Conservation (phyloP, 2,113 vertebrate genomes). For the Anseranas semipalmata region DNA sequence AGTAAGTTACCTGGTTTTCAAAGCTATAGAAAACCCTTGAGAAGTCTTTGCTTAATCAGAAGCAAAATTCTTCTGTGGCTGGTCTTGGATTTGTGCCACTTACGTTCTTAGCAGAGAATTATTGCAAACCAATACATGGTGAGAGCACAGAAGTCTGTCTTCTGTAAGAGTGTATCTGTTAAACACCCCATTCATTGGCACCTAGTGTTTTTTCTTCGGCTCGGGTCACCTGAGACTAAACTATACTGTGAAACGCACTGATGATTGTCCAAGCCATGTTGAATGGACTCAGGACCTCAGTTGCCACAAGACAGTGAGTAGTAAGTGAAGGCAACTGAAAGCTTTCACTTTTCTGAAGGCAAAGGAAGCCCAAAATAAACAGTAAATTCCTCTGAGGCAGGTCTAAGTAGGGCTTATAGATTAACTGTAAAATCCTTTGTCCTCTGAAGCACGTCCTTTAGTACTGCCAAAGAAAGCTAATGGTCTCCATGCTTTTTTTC, state of each 20-base stretch:
- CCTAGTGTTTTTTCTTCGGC: fast-evolving
- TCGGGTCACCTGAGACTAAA: not conserved
- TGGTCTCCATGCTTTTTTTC: not conserved
- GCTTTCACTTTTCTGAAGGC: constrained; percentile 25
- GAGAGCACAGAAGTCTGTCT: not conserved
- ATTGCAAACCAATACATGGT: not conserved
- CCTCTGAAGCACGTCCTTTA: not conserved
- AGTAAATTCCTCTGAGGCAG: not conserved
- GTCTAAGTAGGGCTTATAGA: not conserved
- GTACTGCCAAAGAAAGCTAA: not conserved
- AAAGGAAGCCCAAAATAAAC: not conserved
- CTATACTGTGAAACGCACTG: fast-evolving
- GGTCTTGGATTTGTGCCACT: not conserved
- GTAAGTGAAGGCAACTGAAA: not conserved
- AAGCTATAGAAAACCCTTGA: not conserved
- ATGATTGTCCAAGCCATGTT: fast-evolving
- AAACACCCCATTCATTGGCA: fast-evolving
- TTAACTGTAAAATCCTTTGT: not conserved
- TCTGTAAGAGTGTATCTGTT: fast-evolving
- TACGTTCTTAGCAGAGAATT: not conserved
- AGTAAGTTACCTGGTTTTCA: not conserved
- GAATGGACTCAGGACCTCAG: fast-evolving
- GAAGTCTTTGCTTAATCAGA: not conserved
- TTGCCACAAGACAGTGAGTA: fast-evolving
- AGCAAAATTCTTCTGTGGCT: not conserved